A percentile compares a stretch with the other conserved stretches of the same genome.
phyloP scores from a whole-genome alignment of 2,797 vertebrate genomes.

The Holocentrus rufus region DNA sequence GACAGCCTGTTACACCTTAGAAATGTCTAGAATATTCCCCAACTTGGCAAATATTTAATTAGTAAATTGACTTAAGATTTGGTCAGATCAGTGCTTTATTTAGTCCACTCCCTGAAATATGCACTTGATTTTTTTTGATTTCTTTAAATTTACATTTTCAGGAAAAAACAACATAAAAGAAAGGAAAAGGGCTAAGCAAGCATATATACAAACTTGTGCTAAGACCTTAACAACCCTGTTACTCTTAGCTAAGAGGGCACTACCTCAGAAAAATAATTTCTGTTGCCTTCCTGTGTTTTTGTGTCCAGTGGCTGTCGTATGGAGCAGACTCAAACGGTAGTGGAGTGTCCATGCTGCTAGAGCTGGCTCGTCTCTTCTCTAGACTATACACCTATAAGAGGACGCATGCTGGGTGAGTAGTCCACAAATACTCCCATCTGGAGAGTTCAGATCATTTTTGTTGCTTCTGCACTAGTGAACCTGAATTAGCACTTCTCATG shows the following conservation, averaged over 20 bases:
- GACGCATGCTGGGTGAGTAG: conserved; percentile 92
- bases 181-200: neutral
- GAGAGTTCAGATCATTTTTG: neutral
- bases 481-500: neutral
- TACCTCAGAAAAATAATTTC: neutral
- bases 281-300: neutral
- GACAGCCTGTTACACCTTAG: neutral
- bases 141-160: no score
- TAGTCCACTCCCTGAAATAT: neutral
- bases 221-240: neutral
- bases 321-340: conserved; percentile 97
- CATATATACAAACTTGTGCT: neutral
- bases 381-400: conserved; percentile 97
- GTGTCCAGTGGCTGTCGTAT: conserved; percentile 92
- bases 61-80: neutral
- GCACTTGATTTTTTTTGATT: no score
- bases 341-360: conserved; percentile 91
- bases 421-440: neutral
- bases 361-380: conserved; percentile 96
- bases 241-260: neutral
- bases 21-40: neutral
- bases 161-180: neutral
- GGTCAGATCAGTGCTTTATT: neutral
- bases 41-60: conserved; percentile 1
- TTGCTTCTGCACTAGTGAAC: neutral